phyloP scores from a whole-genome alignment of 1,140 invertebrate genomes.

The Pseudomyrmex gracilis region DNA sequence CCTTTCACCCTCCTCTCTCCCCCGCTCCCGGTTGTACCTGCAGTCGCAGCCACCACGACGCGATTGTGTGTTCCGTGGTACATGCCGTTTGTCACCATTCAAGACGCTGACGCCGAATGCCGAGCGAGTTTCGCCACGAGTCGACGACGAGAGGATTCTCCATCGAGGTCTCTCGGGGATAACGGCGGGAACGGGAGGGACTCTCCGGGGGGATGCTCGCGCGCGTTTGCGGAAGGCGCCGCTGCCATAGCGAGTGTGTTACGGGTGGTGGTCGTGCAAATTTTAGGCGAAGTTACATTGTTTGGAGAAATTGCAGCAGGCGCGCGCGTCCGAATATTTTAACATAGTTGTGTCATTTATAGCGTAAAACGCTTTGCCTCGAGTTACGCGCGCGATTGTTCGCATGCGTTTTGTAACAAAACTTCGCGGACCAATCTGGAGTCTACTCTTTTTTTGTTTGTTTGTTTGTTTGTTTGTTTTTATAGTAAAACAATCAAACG shows the following conservation, averaged over 20 bases:
- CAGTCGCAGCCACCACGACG: conserved; percentile 66
- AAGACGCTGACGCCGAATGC: conserved; percentile 72
- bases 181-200: neutral
- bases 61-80: conserved; percentile 71
- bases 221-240: conserved; percentile 45
- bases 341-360: neutral
- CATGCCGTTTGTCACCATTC: conserved; percentile 76
- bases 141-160: conserved; percentile 61
- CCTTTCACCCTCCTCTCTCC: conserved; percentile 22
- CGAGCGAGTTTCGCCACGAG: conserved; percentile 65
- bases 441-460: too few relatives aligned
- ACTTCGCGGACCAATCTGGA: too few relatives aligned
- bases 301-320: conserved; percentile 1
- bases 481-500: too few relatives aligned
- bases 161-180: conserved; percentile 24
- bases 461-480: too few relatives aligned
- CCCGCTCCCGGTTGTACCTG: conserved; percentile 62
- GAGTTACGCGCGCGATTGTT: neutral
- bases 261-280: neutral
- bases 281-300: neutral
- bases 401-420: too few relatives aligned
- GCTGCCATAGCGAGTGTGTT: neutral
- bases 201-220: neutral
- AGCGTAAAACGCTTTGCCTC: neutral
- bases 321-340: neutral